These are phyloP conservation scores for Drosophila sucinea DNA, from an alignment of 1,140 invertebrate species.

Conservation along the genomic window DNA sequence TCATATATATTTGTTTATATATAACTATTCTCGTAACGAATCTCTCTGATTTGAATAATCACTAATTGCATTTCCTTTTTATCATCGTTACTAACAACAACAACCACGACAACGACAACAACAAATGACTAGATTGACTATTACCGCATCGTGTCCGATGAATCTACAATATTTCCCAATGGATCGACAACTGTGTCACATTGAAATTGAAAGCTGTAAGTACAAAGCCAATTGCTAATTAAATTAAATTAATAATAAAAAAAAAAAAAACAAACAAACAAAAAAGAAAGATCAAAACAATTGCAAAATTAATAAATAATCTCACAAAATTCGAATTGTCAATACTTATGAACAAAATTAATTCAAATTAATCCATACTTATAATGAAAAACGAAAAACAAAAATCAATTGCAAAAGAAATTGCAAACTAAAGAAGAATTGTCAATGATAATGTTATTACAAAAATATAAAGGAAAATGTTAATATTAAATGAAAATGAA, in stretches of 20 bases:
- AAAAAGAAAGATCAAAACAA: constrained; percentile 29
- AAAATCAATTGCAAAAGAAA: constrained; percentile 24
- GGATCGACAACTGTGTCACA: constrained; percentile 97
- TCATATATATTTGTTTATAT: background rate
- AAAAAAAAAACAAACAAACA: constrained; percentile 8
- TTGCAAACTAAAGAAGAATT: constrained; percentile 33
- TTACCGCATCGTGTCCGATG: constrained; percentile 98
- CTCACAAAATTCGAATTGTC: constrained; percentile 7
- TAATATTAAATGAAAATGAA: constrained; percentile 27
- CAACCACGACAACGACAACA: background rate
- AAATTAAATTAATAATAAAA: constrained; percentile 19
- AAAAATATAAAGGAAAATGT: constrained; percentile 32
- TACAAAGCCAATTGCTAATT: constrained; percentile 83
- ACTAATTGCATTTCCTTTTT: constrained; percentile 39
- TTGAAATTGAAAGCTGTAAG: constrained; percentile 99
- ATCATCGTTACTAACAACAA: background rate
- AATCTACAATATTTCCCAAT: constrained; percentile 98
- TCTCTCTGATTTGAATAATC: constrained; percentile 33
- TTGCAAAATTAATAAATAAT: background rate
- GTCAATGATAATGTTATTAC: constrained; percentile 38
- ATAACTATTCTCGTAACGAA: background rate
- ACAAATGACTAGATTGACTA: constrained; percentile 90
- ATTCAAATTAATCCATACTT: background rate
- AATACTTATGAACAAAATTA: background rate
- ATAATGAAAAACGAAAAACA: constrained; percentile 8